Percentiles rank a stretch among this genome's conserved stretches.
phyloP scores from a whole-genome alignment of 2,113 vertebrate species.

The Philantomba maxwellii region DNA sequence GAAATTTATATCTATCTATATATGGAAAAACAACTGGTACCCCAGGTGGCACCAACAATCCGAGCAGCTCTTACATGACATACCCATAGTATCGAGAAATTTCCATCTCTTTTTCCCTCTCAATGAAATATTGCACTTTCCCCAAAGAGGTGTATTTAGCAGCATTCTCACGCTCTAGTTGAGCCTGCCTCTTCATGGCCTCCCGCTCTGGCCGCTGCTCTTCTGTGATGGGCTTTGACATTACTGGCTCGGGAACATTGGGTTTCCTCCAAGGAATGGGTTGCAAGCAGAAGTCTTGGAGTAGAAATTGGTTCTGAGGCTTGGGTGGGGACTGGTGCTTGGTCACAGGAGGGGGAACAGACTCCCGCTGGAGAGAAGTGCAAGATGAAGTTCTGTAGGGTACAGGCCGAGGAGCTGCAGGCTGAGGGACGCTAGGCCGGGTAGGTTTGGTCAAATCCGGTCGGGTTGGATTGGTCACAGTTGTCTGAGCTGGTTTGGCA shows the following conservation, averaged over 20 bases:
- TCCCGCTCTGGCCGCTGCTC: constrained; percentile 45
- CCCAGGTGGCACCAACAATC: not conserved
- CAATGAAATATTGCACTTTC: constrained; percentile 9
- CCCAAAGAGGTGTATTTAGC: constrained; percentile 25
- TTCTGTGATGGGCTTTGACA: constrained; percentile 36
- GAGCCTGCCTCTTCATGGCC: constrained; percentile 44
- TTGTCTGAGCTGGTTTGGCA: not conserved
- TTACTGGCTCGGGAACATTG: not conserved
- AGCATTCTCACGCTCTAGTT: constrained; percentile 19
- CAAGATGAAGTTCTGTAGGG: not conserved
- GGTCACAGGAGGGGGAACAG: not conserved
- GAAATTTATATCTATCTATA: not conserved
- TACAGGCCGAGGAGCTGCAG: not conserved
- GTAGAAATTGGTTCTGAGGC: not conserved
- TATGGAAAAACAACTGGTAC: not conserved
- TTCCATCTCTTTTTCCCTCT: constrained; percentile 26
- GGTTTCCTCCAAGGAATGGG: not conserved
- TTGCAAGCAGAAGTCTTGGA: constrained; percentile 22
- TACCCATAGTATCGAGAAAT: not conserved
- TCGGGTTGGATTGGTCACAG: accelerated
- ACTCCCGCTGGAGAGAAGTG: not conserved
- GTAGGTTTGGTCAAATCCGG: not conserved
- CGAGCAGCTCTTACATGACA: not conserved
- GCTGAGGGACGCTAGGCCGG: not conserved
- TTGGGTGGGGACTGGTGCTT: not conserved